A percentile compares a stretch with the other conserved stretches of the same genome.
These are phyloP conservation scores for Podocnemis expansa DNA, from an alignment of 2,113 vertebrate genomes.

Conservation along the genomic window DNA sequence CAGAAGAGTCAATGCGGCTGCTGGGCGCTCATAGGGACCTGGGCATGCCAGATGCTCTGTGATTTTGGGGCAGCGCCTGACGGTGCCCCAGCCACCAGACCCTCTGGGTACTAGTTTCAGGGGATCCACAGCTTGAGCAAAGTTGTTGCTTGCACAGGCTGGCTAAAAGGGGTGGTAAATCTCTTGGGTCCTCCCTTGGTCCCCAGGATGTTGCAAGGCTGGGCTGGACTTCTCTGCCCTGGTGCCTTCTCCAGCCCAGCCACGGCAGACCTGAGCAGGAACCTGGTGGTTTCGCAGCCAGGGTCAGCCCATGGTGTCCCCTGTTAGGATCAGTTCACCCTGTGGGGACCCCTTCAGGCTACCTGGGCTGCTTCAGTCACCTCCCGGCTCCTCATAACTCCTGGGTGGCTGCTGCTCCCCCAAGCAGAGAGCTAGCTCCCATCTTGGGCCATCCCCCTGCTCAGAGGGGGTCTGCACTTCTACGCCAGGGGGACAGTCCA, in stretches of 20 bases:
- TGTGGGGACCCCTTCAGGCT: not conserved
- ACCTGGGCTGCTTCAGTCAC: too few species aligned
- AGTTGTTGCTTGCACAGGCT: too few species aligned
- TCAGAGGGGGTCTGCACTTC: not conserved
- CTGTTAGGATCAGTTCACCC: not conserved
- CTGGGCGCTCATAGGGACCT: not conserved
- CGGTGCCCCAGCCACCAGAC: not conserved
- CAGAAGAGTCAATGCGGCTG: not conserved
- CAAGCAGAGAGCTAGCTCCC: not conserved
- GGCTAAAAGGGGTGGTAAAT: too few species aligned
- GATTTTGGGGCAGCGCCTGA: too few species aligned
- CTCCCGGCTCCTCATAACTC: not conserved
- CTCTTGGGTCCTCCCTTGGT: too few species aligned
- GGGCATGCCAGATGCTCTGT: not conserved
- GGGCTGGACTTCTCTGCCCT: not conserved
- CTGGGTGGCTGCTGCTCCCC: not conserved
- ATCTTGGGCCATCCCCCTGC: too few species aligned
- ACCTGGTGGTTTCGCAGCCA: not conserved
- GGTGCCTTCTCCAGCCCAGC: not conserved
- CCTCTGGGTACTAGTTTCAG: too few species aligned
- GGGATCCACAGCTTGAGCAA: too few species aligned
- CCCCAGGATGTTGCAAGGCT: too few species aligned
- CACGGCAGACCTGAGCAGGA: not conserved
- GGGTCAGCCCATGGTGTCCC: not conserved
- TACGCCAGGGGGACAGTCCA: too few species aligned